A percentile compares a stretch with the other conserved stretches of the same genome.
Evolutionary conservation across 2,888 invertebrate species (phyloP).

Genomic region (Slavum lentiscoides): DNA sequence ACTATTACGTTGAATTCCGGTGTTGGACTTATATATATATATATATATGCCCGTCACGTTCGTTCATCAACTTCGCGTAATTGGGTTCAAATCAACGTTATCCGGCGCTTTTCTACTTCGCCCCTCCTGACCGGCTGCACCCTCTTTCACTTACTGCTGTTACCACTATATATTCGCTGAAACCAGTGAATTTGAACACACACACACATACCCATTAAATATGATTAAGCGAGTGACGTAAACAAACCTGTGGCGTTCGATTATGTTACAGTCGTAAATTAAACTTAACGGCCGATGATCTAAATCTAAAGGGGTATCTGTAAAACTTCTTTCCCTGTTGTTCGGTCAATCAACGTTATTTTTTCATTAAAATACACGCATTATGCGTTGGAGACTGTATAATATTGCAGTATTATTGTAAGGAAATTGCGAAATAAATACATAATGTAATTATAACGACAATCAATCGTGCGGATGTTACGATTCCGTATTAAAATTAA

Average conservation of each 20-base stretch:
- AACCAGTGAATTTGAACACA: slow-evolving; percentile 17
- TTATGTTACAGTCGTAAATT: slow-evolving; percentile 25
- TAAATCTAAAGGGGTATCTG: too few relatives aligned
- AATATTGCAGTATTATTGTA: too few relatives aligned
- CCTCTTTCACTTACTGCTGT: background rate
- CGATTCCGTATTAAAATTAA: too few relatives aligned
- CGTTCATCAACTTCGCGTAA: slow-evolving; percentile 41
- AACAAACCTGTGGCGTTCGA: slow-evolving; percentile 42
- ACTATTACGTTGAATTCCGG: background rate
- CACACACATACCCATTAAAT: background rate
- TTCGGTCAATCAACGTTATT: too few relatives aligned
- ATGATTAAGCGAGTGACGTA: slow-evolving; percentile 28
- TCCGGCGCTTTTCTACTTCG: background rate
- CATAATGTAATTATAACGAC: too few relatives aligned
- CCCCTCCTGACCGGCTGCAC: too few relatives aligned
- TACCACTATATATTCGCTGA: background rate
- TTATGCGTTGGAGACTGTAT: too few relatives aligned
- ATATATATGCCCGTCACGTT: slow-evolving; percentile 35
- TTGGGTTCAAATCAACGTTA: slow-evolving; percentile 48
- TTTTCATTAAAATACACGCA: too few relatives aligned
- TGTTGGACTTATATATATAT: background rate
- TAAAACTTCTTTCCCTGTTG: too few relatives aligned
- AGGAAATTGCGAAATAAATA: too few relatives aligned
- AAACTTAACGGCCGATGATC: background rate
- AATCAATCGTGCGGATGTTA: too few relatives aligned